A percentile compares a stretch with the other conserved stretches of the same genome.
Conservation (phyloP, 2,888 invertebrate species). For the Mesorhabditis belari region DNA sequence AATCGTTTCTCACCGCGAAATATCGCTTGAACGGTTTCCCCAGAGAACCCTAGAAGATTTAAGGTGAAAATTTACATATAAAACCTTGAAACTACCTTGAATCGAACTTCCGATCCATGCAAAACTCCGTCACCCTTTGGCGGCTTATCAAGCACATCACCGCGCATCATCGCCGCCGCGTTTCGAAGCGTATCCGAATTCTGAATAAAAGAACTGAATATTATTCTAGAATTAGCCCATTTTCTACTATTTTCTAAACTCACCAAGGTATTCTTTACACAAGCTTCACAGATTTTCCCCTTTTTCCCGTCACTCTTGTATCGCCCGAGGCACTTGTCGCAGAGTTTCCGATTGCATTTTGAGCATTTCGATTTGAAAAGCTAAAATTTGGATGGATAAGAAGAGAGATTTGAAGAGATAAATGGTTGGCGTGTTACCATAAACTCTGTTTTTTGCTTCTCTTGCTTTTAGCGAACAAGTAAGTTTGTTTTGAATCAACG, state of each 20-base stretch:
- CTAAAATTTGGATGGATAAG: not conserved
- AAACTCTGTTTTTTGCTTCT: too few species aligned
- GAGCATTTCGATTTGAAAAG: constrained; percentile 16
- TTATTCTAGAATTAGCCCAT: too few species aligned
- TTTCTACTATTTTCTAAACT: too few species aligned
- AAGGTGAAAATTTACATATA: too few species aligned
- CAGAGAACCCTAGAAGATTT: constrained; percentile 37
- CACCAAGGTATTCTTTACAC: constrained; percentile 23
- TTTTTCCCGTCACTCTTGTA: constrained; percentile 31
- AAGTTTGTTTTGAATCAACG: too few species aligned
- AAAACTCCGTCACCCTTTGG: not conserved
- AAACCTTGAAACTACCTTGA: too few species aligned
- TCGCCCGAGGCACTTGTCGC: constrained; percentile 48
- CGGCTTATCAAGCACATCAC: constrained; percentile 4
- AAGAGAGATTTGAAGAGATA: not conserved
- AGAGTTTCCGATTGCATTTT: constrained; percentile 39
- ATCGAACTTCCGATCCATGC: not conserved
- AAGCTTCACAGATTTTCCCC: constrained; percentile 31
- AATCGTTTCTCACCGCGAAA: constrained; percentile 47
- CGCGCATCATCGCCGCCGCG: not conserved
- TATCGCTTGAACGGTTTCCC: constrained; percentile 34
- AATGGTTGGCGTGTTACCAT: not conserved
- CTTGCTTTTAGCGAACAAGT: too few species aligned
- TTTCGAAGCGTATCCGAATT: not conserved
- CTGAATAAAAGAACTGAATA: not conserved